phyloP scores from a whole-genome alignment of 1,140 invertebrate species.

The Musca vetustissima region DNA sequence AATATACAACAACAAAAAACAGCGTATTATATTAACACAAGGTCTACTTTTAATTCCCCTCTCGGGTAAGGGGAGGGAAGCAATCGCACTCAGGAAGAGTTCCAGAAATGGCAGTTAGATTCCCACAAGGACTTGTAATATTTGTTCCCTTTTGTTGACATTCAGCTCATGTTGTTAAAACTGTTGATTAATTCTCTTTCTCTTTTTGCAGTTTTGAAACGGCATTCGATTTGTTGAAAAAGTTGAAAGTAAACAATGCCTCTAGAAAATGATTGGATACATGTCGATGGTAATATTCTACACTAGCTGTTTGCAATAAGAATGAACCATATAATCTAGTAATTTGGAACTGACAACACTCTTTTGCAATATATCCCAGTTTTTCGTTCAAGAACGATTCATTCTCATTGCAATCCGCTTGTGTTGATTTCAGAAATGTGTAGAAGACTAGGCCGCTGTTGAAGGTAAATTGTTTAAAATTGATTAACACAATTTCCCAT shows the following conservation, averaged over 20 bases:
- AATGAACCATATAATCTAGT: not conserved
- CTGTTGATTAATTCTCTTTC: not conserved
- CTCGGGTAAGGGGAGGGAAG: conserved; percentile 18
- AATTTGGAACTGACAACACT: not conserved
- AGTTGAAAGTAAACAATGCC: not conserved
- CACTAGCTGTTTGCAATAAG: not conserved
- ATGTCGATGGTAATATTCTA: no score
- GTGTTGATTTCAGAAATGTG: conserved; percentile 1
- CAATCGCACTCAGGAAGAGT: no score
- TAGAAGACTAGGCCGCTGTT: not conserved
- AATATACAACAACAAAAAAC: conserved; percentile 5
- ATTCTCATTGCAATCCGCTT: conserved; percentile 7
- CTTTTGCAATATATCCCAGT: not conserved
- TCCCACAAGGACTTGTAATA: not conserved
- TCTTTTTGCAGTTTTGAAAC: not conserved
- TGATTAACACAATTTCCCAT: conserved; percentile 19
- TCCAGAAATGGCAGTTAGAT: not conserved
- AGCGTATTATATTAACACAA: not conserved
- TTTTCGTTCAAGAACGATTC: not conserved
- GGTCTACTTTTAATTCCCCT: conserved; percentile 6
- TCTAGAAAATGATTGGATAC: no score
- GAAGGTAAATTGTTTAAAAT: conserved; percentile 14
- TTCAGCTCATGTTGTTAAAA: not conserved
- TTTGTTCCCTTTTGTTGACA: not conserved
- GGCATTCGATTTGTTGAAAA: not conserved